These are phyloP conservation scores for Geodia barretti DNA, from an alignment of 37 sponge, comb jelly and placozoan genomes.

Conservation along the genomic window DNA sequence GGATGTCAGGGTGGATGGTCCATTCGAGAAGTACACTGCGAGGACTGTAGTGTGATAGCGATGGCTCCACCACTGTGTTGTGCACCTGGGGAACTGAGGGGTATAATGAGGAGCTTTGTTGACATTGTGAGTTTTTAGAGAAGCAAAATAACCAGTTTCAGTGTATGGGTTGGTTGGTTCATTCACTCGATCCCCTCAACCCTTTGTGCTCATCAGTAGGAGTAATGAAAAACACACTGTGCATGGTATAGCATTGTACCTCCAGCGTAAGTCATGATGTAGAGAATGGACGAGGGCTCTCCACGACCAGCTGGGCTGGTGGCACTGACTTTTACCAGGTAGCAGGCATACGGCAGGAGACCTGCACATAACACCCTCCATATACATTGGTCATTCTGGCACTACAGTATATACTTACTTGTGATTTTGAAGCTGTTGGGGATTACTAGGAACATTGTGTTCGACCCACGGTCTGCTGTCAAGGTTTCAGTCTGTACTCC, in stretches of 20 bases:
- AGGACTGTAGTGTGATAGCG: too few species aligned
- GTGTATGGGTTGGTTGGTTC: too few species aligned
- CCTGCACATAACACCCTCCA: too few species aligned
- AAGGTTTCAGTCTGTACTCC: conserved; percentile 14
- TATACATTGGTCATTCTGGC: too few species aligned
- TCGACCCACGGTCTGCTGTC: background rate
- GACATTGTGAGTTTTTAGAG: too few species aligned
- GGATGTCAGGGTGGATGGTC: background rate
- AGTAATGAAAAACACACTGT: too few species aligned
- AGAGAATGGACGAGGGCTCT: background rate
- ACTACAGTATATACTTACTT: background rate
- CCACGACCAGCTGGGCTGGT: background rate
- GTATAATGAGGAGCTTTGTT: too few species aligned
- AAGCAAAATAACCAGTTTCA: too few species aligned
- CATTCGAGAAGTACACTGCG: background rate
- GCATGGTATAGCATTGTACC: too few species aligned
- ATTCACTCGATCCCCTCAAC: too few species aligned
- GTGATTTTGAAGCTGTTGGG: background rate
- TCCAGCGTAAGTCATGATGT: background rate
- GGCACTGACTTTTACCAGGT: conserved; percentile 10
- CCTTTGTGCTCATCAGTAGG: too few species aligned
- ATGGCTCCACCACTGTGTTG: background rate
- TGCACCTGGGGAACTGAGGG: background rate
- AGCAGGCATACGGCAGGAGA: conserved; percentile 16
- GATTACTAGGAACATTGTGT: background rate